These are phyloP conservation scores for Galeopterus variegatus DNA, from an alignment of 2,113 vertebrate genomes.

Conservation along the genomic window DNA sequence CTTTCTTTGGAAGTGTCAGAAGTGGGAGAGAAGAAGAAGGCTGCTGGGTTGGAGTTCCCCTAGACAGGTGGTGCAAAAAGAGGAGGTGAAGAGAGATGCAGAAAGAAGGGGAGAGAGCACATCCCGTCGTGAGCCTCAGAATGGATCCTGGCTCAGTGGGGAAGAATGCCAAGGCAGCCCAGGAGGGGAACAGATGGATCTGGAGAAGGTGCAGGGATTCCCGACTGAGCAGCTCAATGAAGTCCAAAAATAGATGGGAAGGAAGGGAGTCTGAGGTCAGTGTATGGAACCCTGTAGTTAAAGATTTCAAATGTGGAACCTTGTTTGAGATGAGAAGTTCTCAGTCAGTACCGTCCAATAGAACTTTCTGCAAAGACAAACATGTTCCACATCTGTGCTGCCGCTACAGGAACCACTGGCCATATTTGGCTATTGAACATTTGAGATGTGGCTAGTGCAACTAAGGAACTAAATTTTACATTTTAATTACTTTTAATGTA, in stretches of 20 bases:
- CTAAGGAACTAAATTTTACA: background rate
- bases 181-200: background rate
- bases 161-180: background rate
- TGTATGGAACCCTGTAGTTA: background rate
- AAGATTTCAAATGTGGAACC: background rate
- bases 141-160: background rate
- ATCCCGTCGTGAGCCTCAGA: background rate
- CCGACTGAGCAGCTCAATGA: background rate
- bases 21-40: background rate
- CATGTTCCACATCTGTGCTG: background rate
- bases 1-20: background rate
- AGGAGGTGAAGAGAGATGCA: background rate
- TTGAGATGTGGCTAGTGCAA: background rate
- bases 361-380: background rate
- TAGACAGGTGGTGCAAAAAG: background rate
- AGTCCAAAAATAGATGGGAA: background rate
- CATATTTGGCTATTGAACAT: background rate
- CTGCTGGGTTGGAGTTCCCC: background rate
- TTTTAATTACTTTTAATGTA: conserved; percentile 9
- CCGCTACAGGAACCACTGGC: background rate
- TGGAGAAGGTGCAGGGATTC: background rate
- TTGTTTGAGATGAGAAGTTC: background rate
- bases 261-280: background rate
- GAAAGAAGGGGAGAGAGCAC: background rate
- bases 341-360: background rate